Evolutionary conservation across 1,140 invertebrate genomes (phyloP).

Genomic region (Ceratoteleas bidentatus): DNA sequence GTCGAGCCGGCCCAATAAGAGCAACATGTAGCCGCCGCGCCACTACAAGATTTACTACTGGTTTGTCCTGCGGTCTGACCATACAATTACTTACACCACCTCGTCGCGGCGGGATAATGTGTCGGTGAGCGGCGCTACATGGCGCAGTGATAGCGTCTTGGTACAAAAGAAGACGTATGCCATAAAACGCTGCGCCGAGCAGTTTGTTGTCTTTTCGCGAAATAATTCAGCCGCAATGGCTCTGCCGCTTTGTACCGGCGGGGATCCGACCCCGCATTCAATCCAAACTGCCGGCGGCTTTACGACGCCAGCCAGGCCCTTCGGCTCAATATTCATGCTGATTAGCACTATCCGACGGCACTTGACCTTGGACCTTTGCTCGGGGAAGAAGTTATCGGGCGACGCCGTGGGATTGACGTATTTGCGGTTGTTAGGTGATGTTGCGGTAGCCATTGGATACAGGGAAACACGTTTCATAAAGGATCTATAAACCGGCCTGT

Average conservation of each 20-base stretch:
- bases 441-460: too few relatives aligned
- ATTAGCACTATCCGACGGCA: background rate
- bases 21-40: background rate
- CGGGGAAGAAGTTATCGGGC: too few relatives aligned
- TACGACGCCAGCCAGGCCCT: background rate
- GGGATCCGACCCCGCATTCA: constrained; percentile 26
- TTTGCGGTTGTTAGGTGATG: too few relatives aligned
- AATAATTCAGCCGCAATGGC: constrained; percentile 40
- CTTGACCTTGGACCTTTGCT: too few relatives aligned
- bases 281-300: constrained; percentile 29
- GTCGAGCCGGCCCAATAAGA: background rate
- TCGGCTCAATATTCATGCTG: constrained; percentile 1
- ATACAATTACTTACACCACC: constrained; percentile 21
- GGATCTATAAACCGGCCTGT: too few relatives aligned
- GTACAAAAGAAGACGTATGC: constrained; percentile 45
- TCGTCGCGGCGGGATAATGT: background rate
- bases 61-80: constrained; percentile 5
- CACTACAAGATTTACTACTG: constrained; percentile 11
- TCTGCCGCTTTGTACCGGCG: constrained; percentile 22
- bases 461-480: too few relatives aligned
- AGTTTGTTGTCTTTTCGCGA: constrained; percentile 27
- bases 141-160: constrained; percentile 23
- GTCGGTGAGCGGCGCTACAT: constrained; percentile 4
- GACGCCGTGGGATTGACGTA: too few relatives aligned
- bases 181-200: constrained; percentile 25